Evolutionary conservation across 2,113 vertebrate species (phyloP), one percentile per base, ranked within the genome.

Genomic region (Odobenus rosmarus): DNA sequence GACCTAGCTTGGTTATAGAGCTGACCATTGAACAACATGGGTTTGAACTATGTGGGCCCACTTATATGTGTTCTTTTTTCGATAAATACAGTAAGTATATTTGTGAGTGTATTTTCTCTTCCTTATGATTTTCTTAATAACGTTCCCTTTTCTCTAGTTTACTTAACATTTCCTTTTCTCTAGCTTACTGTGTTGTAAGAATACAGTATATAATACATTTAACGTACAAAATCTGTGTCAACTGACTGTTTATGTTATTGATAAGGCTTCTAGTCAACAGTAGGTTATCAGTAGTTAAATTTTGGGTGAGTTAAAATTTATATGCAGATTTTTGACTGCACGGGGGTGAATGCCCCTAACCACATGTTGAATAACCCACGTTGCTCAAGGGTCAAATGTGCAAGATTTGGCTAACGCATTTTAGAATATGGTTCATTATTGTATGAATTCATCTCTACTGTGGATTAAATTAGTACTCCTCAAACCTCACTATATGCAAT

Each of bases 391-490:
- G 33, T 69, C 33, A 69, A n/a, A 8, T 36, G 42, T 31, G 26
- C 49, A 31, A 49, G n/a, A n/a, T 79, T 59, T 67, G n/a, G 46
- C 19, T 71, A 55, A 82, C 55, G 19, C n/a, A 49, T 67, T 82
- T 36, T 80, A 83, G 23, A 69, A 57, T 77, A 61, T 57, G 42
- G 23, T 88, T 93, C 36, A 49, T 24, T 72, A 21, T 55, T 85
- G 21, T 53, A 77, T 88, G 13, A 92, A 67, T 93, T 96, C 53
- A 74, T 81, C 55, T 95, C 51, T 42, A 31, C 23, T n/a, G 4
- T 74, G 64, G 57, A 67, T 84, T 83, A 57, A 77, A 86, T 83
- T 55, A 55, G 67, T 74, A 88, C 49, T 97, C 69, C 80, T 87
- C 62, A 71, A 57, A 72, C 90, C 14, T 31, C 39, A 53, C 57